A percentile compares a stretch with the other conserved stretches of the same genome.
Evolutionary conservation across 2,888 invertebrate genomes (phyloP).

Genomic region (Lottia gigantea): DNA sequence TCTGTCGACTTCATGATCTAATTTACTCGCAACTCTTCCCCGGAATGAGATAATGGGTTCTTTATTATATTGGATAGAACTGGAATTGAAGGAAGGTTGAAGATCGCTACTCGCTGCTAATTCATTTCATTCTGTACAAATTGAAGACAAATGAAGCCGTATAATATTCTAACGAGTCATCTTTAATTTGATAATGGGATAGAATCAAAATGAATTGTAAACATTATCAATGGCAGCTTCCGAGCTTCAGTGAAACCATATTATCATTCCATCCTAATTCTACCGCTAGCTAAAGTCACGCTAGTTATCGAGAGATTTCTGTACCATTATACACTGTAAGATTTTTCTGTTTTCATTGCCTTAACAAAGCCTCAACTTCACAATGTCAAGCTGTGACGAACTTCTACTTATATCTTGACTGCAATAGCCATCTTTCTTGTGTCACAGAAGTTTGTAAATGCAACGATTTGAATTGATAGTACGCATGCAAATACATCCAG

Average conservation of each 20-base stretch:
- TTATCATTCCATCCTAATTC: too few relatives aligned
- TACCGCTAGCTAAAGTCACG: neutral
- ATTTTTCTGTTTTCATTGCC: too few relatives aligned
- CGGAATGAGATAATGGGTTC: conserved; percentile 19
- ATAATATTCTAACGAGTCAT: conserved; percentile 19
- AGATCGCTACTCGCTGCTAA: conserved; percentile 5
- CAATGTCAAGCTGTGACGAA: too few relatives aligned
- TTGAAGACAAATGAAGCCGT: conserved; percentile 7
- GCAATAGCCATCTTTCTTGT: too few relatives aligned
- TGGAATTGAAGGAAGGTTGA: conserved; percentile 10
- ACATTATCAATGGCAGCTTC: neutral
- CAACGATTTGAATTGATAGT: too few relatives aligned
- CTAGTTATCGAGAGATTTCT: neutral
- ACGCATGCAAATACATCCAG: too few relatives aligned
- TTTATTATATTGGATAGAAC: conserved; percentile 23
- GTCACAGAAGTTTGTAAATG: too few relatives aligned
- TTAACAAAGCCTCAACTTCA: too few relatives aligned
- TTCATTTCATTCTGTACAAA: neutral
- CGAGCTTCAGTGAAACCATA: too few relatives aligned
- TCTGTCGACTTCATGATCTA: conserved; percentile 17
- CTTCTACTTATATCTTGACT: too few relatives aligned
- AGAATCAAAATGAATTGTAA: conserved; percentile 21
- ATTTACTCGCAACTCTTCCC: conserved; percentile 14
- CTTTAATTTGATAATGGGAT: conserved; percentile 18
- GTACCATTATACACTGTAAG: too few relatives aligned